Conservation (phyloP, 1,140 invertebrate genomes). For the Drosophila sucinea region DNA sequence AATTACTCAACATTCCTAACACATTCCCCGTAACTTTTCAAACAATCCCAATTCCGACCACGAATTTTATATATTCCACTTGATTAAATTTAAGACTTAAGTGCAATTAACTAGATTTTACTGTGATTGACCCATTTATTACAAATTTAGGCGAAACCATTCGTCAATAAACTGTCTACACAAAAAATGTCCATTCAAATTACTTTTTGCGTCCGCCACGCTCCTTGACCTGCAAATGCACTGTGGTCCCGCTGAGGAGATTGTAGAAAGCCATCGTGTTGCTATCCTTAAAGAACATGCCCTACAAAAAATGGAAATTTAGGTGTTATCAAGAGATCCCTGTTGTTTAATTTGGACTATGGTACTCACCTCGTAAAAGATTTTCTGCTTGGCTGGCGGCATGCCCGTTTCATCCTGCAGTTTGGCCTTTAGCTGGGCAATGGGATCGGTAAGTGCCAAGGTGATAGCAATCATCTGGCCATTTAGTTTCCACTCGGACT, state of each 20-base stretch:
- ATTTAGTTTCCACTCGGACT: constrained; percentile 98
- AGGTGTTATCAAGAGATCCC: not conserved
- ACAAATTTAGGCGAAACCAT: constrained; percentile 67
- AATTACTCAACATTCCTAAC: constrained; percentile 28
- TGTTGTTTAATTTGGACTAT: not conserved
- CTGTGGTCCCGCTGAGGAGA: constrained; percentile 90
- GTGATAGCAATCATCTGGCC: constrained; percentile 94
- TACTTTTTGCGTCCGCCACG: constrained; percentile 99
- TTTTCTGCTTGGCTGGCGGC: constrained; percentile 98
- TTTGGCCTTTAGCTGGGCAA: constrained; percentile 94
- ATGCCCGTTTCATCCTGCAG: constrained; percentile 95
- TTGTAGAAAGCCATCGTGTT: constrained; percentile 98
- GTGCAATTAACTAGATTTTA: constrained; percentile 71
- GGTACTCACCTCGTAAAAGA: constrained; percentile 74
- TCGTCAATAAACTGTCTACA: constrained; percentile 61
- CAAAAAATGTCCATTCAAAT: constrained; percentile 51
- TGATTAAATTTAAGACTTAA: constrained; percentile 52
- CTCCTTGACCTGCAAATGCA: constrained; percentile 97
- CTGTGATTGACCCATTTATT: constrained; percentile 74
- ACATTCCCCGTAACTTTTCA: constrained; percentile 26
- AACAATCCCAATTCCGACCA: constrained; percentile 14
- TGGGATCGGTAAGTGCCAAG: constrained; percentile 91
- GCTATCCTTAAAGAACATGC: constrained; percentile 98
- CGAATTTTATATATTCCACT: constrained; percentile 41
- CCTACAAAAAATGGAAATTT: constrained; percentile 86